Conservation (phyloP, 2,113 vertebrate species). For the Eidolon helvum region DNA sequence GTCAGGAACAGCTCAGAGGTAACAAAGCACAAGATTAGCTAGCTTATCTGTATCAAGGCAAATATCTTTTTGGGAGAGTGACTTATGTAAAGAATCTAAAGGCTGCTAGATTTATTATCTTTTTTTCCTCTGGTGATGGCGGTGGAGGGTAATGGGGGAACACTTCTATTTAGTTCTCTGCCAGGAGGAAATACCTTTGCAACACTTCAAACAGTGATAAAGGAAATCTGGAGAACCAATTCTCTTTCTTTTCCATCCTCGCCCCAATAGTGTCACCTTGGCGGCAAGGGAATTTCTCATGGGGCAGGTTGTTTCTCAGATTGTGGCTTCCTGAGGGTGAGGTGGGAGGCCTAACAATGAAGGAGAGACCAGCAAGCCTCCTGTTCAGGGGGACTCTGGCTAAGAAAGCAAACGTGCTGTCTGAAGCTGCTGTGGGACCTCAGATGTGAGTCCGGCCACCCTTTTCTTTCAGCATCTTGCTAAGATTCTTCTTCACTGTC, state of each 20-base stretch:
- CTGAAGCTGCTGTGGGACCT: background rate
- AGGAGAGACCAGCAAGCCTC: background rate
- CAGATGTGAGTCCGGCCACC: background rate
- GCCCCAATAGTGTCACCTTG: background rate
- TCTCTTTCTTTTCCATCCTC: background rate
- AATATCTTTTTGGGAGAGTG: background rate
- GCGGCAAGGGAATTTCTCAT: background rate
- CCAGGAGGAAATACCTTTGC: background rate
- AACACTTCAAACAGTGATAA: background rate
- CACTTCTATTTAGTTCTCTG: background rate
- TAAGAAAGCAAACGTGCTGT: background rate
- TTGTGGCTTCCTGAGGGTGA: background rate
- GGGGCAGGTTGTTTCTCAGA: background rate
- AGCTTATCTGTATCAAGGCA: background rate
- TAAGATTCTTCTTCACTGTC: background rate
- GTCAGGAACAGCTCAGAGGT: constrained; percentile 18
- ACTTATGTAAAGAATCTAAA: background rate
- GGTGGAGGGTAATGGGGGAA: background rate
- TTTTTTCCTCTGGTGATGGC: background rate
- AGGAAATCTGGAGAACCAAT: background rate
- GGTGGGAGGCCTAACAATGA: background rate
- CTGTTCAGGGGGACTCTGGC: background rate
- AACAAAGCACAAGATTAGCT: background rate
- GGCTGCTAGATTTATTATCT: background rate
- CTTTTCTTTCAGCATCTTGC: background rate